phyloP scores from a whole-genome alignment of 2,888 invertebrate genomes.

The Pachliopta kotzebuea region DNA sequence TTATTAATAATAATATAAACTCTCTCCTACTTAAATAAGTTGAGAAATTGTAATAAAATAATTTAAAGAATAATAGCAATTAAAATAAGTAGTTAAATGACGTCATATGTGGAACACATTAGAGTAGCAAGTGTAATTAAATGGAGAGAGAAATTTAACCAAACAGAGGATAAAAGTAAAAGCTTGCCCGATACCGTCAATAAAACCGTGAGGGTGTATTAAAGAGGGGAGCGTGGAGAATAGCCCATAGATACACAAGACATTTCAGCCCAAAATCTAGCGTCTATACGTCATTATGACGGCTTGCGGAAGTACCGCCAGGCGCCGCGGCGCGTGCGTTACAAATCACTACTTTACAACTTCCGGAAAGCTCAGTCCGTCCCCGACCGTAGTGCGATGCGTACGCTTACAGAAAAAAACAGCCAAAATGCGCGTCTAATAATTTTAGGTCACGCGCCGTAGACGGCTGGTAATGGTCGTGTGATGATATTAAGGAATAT shows the following conservation, averaged over 20 bases:
- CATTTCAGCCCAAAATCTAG: conserved; percentile 39
- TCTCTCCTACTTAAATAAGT: too few species aligned
- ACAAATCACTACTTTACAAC: conserved; percentile 82
- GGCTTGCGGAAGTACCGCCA: conserved; percentile 68
- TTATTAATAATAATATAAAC: too few species aligned
- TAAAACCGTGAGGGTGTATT: conserved; percentile 52
- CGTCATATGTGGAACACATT: conserved; percentile 66
- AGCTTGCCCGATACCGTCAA: conserved; percentile 48
- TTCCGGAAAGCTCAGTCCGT: conserved; percentile 68
- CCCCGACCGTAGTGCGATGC: conserved; percentile 48
- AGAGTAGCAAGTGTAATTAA: conserved; percentile 61
- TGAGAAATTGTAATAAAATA: too few species aligned
- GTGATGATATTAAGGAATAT: conserved; percentile 75
- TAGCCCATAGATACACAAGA: conserved; percentile 36
- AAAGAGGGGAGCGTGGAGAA: conserved; percentile 39
- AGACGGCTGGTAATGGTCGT: conserved; percentile 66
- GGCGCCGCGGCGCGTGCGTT: conserved; percentile 79
- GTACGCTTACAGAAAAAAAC: conserved; percentile 55
- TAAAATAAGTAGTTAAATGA: conserved; percentile 23
- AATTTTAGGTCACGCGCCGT: conserved; percentile 69
- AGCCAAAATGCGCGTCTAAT: conserved; percentile 56
- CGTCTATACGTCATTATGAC: conserved; percentile 68
- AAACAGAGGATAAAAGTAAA: conserved; percentile 74
- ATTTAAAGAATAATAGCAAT: conserved; percentile 3
- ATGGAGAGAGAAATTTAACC: conserved; percentile 69